phyloP scores from a whole-genome alignment of 2,797 vertebrate genomes.

The Sternotherus odoratus region DNA sequence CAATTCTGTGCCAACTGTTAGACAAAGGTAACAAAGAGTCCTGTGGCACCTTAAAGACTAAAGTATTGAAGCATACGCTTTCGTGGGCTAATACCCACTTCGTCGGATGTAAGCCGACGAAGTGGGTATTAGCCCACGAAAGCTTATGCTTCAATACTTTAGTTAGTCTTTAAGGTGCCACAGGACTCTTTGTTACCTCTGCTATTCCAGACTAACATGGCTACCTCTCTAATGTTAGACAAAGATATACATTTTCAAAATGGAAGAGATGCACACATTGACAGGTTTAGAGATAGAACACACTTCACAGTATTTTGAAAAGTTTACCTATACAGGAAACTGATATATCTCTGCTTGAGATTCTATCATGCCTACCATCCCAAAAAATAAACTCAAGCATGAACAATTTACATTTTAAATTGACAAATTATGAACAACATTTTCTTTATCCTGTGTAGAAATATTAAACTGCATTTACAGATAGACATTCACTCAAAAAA shows the following conservation, averaged over 20 bases:
- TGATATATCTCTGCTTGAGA: neutral
- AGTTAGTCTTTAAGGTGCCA: no score
- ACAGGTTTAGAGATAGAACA: slow-evolving; percentile 8
- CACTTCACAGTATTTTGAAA: neutral
- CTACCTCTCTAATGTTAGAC: no score
- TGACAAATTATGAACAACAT: neutral
- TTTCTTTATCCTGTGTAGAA: neutral
- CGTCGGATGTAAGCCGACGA: no score
- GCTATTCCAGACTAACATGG: no score
- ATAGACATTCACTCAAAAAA: slow-evolving; percentile 10
- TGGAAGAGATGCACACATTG: neutral
- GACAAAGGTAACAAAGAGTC: no score
- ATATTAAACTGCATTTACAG: slow-evolving; percentile 28
- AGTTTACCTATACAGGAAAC: neutral
- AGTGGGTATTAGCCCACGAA: no score
- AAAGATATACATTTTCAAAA: neutral
- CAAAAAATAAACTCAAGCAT: slow-evolving; percentile 3
- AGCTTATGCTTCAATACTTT: no score
- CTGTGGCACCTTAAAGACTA: no score
- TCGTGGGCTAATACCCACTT: no score
- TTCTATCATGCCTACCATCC: neutral
- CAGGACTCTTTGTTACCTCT: no score
- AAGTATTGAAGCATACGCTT: no score
- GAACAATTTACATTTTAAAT: slow-evolving; percentile 23
- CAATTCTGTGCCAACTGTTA: neutral